phyloP scores from a whole-genome alignment of 2,888 invertebrate species.

The Halocaridina rubra region DNA sequence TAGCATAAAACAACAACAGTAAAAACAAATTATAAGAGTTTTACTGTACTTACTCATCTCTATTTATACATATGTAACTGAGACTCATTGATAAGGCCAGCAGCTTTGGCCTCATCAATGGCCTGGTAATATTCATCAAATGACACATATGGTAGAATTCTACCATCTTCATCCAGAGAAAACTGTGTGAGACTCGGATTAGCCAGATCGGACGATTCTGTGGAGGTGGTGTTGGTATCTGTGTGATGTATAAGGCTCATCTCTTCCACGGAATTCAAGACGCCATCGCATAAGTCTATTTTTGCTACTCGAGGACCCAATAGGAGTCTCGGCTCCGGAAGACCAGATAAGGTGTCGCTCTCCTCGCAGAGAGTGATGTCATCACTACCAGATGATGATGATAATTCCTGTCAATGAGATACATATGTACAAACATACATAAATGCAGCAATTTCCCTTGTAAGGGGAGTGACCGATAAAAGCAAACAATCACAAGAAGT shows the following conservation, averaged over 20 bases:
- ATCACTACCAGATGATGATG: constrained; percentile 33
- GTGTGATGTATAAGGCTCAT: constrained; percentile 46
- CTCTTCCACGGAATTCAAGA: constrained; percentile 30
- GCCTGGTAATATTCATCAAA: constrained; percentile 84
- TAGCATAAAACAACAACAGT: too few relatives aligned
- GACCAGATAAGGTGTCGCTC: constrained; percentile 9
- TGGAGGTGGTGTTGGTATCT: constrained; percentile 57
- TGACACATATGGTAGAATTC: constrained; percentile 85
- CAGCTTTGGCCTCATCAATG: constrained; percentile 76
- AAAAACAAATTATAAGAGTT: background rate
- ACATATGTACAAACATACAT: too few relatives aligned
- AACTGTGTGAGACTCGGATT: constrained; percentile 65
- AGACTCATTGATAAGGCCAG: constrained; percentile 75
- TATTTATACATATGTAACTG: constrained; percentile 52
- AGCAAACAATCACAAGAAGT: too few relatives aligned
- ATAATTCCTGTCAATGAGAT: constrained; percentile 2
- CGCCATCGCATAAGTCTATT: constrained; percentile 11
- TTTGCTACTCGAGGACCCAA: constrained; percentile 3
- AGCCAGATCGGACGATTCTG: constrained; percentile 53
- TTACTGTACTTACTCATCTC: background rate
- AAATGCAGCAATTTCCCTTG: too few relatives aligned
- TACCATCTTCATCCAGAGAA: constrained; percentile 76
- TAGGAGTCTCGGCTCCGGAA: constrained; percentile 2
- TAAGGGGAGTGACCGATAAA: too few relatives aligned
- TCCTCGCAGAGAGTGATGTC: constrained; percentile 32